phyloP scores from a whole-genome alignment of 2,797 vertebrate genomes.

The Alauda arvensis region DNA sequence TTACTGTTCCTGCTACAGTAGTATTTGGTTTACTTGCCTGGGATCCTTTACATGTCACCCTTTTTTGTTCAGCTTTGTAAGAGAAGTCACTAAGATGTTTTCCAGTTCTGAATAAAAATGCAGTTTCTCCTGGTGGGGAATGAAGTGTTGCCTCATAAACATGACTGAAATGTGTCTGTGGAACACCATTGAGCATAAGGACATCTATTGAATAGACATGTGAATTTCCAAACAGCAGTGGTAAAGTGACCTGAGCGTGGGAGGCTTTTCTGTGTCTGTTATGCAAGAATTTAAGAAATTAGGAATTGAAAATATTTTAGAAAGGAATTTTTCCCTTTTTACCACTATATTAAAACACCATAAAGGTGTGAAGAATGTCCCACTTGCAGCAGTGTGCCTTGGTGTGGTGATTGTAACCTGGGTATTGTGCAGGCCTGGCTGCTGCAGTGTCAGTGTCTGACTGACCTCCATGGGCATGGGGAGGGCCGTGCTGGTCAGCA shows the following conservation, averaged over 20 bases:
- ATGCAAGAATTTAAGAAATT: background rate
- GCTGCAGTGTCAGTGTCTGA: background rate
- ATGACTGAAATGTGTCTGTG: rapidly evolving
- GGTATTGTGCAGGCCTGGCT: background rate
- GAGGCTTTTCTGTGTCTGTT: background rate
- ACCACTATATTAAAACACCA: background rate
- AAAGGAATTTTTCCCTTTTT: background rate
- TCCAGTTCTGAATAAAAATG: background rate
- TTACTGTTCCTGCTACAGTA: background rate
- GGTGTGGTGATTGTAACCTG: background rate
- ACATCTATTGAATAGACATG: background rate
- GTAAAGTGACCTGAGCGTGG: background rate
- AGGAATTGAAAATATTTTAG: background rate
- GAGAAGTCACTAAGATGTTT: background rate
- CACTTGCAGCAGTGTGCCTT: background rate
- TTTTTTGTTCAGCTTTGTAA: background rate
- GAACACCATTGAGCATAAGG: background rate
- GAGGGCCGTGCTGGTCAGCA: background rate
- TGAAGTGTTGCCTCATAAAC: background rate
- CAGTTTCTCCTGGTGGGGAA: background rate
- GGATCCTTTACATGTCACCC: background rate
- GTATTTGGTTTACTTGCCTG: background rate
- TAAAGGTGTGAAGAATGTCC: background rate
- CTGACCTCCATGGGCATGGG: rapidly evolving
- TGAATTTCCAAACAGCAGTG: background rate